These are phyloP conservation scores for Eurois occulta DNA, from an alignment of 2,888 invertebrate genomes.

Conservation along the genomic window DNA sequence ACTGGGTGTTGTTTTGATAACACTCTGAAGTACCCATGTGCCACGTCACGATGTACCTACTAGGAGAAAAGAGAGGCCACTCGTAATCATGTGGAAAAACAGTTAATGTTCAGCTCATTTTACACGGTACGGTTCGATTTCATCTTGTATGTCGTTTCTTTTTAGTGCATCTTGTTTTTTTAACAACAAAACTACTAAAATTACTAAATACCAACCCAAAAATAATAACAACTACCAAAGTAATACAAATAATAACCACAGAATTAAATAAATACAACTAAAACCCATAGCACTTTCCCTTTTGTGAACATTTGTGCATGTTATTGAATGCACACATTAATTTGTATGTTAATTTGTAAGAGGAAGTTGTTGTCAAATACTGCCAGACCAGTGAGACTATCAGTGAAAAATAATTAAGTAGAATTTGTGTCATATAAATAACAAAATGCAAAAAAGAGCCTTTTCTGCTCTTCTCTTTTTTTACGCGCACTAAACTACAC, in stretches of 20 bases:
- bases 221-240: constrained; percentile 6
- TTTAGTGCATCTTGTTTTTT: constrained; percentile 25
- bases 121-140: neutral
- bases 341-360: neutral
- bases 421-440: neutral
- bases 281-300: neutral
- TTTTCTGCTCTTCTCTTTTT: neutral
- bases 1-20: constrained; percentile 25
- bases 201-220: neutral
- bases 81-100: constrained; percentile 12
- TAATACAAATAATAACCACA: neutral
- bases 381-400: neutral
- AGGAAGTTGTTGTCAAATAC: neutral
- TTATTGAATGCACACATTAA: constrained; percentile 8
- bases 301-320: constrained; percentile 17
- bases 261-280: neutral
- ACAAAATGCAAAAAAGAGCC: neutral
- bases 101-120: neutral
- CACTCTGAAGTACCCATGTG: neutral
- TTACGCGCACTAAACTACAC: neutral
- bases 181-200: constrained; percentile 33
- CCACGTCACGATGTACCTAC: constrained; percentile 9
- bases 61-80: neutral
- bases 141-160: neutral
- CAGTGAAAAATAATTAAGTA: neutral